These are phyloP conservation scores for Rhynchopsitta pachyrhyncha DNA, from an alignment of 2,113 vertebrate genomes.

Conservation along the genomic window DNA sequence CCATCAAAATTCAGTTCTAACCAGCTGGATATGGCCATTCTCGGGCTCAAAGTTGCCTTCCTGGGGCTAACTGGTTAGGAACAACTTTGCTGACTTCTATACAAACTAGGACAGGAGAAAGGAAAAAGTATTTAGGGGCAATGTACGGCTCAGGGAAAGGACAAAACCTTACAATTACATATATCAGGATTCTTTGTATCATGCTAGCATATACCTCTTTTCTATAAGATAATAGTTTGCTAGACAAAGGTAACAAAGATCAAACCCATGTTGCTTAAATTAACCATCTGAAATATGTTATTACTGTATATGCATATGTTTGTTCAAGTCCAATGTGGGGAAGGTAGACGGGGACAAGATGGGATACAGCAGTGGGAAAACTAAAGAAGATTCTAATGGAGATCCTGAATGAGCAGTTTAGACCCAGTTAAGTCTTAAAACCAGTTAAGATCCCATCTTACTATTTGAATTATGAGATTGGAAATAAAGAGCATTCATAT, in stretches of 20 bases:
- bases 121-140: not conserved
- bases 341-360: not conserved
- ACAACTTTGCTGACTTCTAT: not conserved
- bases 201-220: not conserved
- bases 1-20: not conserved
- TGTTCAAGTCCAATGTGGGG: not conserved
- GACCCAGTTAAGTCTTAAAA: not conserved
- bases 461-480: not conserved
- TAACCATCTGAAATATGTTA: not conserved
- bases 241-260: not conserved
- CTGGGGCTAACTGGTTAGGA: not conserved
- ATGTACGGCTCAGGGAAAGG: not conserved
- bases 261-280: not conserved
- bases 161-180: not conserved
- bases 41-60: not conserved
- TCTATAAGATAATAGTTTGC: not conserved
- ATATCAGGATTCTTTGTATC: not conserved
- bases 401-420: not conserved
- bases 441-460: not conserved
- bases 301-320: not conserved
- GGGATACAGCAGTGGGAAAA: not conserved
- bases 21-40: not conserved
- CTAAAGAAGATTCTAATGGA: not conserved
- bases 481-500: not conserved
- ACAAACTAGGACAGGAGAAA: not conserved